phyloP scores from a whole-genome alignment of 2,113 vertebrate species.

The Danionella cerebrum region DNA sequence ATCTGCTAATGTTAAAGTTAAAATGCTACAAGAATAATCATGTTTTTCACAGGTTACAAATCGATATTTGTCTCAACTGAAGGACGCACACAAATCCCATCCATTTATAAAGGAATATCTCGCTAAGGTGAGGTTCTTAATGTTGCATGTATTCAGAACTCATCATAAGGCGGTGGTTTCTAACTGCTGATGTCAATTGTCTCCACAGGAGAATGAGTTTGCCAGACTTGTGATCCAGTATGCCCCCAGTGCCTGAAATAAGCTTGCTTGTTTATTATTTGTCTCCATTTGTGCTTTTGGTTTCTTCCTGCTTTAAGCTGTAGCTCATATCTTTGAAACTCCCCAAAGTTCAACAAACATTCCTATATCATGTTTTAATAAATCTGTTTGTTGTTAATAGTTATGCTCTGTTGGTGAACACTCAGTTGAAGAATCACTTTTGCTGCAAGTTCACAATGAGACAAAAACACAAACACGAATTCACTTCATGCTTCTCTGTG shows the following conservation, averaged over 20 bases:
- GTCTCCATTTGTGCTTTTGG: no score
- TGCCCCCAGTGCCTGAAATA: conserved; percentile 61
- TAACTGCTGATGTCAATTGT: conserved; percentile 9
- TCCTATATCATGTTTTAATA: no score
- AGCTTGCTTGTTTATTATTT: no score
- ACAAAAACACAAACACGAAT: no score
- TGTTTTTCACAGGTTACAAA: conserved; percentile 76
- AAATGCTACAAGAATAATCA: not conserved
- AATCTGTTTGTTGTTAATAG: no score
- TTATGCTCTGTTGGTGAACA: no score
- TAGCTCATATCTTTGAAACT: no score
- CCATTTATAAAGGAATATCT: conserved; percentile 91
- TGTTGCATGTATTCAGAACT: not conserved
- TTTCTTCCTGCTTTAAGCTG: no score
- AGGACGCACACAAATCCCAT: conserved; percentile 82
- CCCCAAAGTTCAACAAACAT: no score
- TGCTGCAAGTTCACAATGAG: no score
- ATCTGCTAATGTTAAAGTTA: not conserved
- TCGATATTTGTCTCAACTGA: conserved; percentile 91
- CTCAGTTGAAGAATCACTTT: no score
- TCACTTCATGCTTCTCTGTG: no score
- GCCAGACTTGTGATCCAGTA: conserved; percentile 86
- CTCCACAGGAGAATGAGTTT: conserved; percentile 85
- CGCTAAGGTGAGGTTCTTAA: conserved; percentile 70
- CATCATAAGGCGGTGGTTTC: not conserved